phyloP scores from a whole-genome alignment of 2,113 vertebrate species.

The Lontra canadensis region DNA sequence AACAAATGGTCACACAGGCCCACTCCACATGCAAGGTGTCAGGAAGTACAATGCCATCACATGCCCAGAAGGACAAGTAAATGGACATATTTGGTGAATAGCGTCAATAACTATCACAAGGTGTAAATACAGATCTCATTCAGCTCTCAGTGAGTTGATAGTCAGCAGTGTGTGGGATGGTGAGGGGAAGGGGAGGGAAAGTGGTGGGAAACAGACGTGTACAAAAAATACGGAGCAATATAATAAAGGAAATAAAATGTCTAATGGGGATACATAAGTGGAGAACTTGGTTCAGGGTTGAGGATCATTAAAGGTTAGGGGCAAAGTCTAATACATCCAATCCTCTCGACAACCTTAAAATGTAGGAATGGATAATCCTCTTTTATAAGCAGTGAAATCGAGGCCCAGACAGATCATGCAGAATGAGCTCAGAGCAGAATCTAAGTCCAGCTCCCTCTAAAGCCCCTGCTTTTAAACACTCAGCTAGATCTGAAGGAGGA shows the following conservation, averaged over 20 bases:
- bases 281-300: not conserved
- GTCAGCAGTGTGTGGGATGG: not conserved
- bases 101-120: not conserved
- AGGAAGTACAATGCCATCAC: not conserved
- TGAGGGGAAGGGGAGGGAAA: not conserved
- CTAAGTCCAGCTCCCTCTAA: not conserved
- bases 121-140: not conserved
- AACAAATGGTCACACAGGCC: not conserved
- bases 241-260: not conserved
- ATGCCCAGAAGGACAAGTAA: not conserved
- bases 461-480: not conserved
- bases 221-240: not conserved
- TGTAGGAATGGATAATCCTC: not conserved
- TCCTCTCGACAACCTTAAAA: not conserved
- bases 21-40: not conserved
- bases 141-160: not conserved
- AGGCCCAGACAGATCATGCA: not conserved
- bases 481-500: not conserved
- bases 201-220: not conserved
- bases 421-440: not conserved
- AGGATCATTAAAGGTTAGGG: not conserved
- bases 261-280: not conserved
- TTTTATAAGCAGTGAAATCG: not conserved
- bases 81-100: not conserved
- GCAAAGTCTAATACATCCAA: not conserved